Conservation (phyloP, 2,113 vertebrate genomes). For the Lichenostomus cassidix region DNA sequence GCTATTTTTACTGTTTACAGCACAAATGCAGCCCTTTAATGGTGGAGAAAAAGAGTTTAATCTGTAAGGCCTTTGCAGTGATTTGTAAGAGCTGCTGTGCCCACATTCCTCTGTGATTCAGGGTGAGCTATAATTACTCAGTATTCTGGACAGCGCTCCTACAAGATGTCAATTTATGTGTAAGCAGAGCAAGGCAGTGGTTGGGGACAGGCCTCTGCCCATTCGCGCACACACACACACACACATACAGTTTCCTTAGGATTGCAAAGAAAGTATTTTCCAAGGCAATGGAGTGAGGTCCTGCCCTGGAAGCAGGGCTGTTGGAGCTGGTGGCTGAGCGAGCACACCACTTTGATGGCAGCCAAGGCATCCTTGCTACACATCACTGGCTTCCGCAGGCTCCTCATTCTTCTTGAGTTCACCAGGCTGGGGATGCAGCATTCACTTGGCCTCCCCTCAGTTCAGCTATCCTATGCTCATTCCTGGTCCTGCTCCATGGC, state of each 20-base stretch:
- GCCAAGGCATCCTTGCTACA: not conserved
- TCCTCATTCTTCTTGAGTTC: fast-evolving
- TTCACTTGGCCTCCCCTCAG: not conserved
- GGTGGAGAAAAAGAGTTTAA: not conserved
- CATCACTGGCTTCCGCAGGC: not conserved
- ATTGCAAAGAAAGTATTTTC: not conserved
- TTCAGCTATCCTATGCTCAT: fast-evolving
- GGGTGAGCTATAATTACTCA: not conserved
- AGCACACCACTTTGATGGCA: fast-evolving
- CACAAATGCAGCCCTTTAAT: constrained; percentile 17
- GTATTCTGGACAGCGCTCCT: not conserved
- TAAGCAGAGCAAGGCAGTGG: fast-evolving
- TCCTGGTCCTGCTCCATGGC: not conserved
- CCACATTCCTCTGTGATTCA: not conserved
- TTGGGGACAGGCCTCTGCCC: not conserved
- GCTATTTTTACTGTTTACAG: constrained; percentile 41
- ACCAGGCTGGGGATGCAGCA: not conserved
- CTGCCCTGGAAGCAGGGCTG: not conserved
- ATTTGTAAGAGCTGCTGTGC: constrained; percentile 18
- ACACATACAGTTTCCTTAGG: not conserved
- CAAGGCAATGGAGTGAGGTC: fast-evolving
- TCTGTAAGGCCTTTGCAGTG: not conserved
- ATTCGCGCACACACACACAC: not conserved
- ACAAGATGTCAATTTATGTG: constrained; percentile 17
- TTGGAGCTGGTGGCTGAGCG: fast-evolving